Evolutionary conservation across 1,140 invertebrate species (phyloP), one percentile per base, ranked within the genome.

Genomic region (Pinna nobilis): DNA sequence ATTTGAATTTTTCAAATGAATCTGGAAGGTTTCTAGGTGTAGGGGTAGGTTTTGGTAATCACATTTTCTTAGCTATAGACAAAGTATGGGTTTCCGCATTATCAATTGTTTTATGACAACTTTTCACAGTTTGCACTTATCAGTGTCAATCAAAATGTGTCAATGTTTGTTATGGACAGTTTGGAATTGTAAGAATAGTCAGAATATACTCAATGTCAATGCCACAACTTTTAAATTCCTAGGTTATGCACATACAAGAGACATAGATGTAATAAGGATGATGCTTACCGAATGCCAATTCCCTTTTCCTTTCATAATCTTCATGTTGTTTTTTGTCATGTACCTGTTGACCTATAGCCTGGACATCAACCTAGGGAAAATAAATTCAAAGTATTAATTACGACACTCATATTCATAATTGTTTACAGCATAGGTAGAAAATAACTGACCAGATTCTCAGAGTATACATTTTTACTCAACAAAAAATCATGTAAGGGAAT

Each of bases 271-370:
- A 7, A 57, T n/a, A 9, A 5, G 9, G 23, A 35, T 32, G 15
- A 59, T 51, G 68, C 61, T 83, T 81, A 89, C 88, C 87, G 82
- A 90, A 90, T 33, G 93, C 92, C 79, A 93, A 88, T 68, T 93
- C 91, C 82, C 93, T 91, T 78, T 80, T 88, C 51, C 84, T 84
- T 74, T 94, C 92, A 79, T 90, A 88, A 63, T 92, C 91, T 57
- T 91, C 91, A 53, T 87, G 88, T 53, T 89, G 87, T 60, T 91
- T 89, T 86, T 94, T 95, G 83, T 97, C 95, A 63, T 91, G 90
- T 18, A 95, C 91, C 90, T 97, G 95, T 50, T 92, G 90, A 73
- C 95, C 92, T 75, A 97, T 85, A 67, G 92, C 93, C 63, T 92
- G 91, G 49, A 93, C 85, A 87, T 97, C 95, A 75, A 96, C 91